These are phyloP conservation scores for Danio rerio DNA, from an alignment of 2,113 vertebrate genomes.

Conservation along the genomic window GRCz12tu NC_133184.1:28042001-28042500, in stretches of 20 bases:
- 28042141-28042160: constrained; percentile 17
- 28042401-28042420: background rate
- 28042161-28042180: constrained; percentile 17
- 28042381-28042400: constrained; percentile 10
- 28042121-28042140: constrained; percentile 38
- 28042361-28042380: constrained; percentile 31
- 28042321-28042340: constrained; percentile 48
- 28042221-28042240: constrained; percentile 2
- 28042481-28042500: background rate
- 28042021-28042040: background rate
- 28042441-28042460: background rate
- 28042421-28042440: constrained; percentile 17
- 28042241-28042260: constrained; percentile 10
- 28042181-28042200: background rate
- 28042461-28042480: background rate
- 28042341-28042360: constrained; percentile 50
- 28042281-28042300: constrained; percentile 41
- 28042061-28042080: background rate
- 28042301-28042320: constrained; percentile 52
- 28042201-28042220: background rate
- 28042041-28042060: background rate
- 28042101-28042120: constrained; percentile 24
- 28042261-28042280: background rate
- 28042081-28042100: background rate
- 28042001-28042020: no score